A percentile compares a stretch with the other conserved stretches of the same genome.
Evolutionary conservation across 2,888 invertebrate genomes (phyloP).

Genomic region (Catocala sponsa): DNA sequence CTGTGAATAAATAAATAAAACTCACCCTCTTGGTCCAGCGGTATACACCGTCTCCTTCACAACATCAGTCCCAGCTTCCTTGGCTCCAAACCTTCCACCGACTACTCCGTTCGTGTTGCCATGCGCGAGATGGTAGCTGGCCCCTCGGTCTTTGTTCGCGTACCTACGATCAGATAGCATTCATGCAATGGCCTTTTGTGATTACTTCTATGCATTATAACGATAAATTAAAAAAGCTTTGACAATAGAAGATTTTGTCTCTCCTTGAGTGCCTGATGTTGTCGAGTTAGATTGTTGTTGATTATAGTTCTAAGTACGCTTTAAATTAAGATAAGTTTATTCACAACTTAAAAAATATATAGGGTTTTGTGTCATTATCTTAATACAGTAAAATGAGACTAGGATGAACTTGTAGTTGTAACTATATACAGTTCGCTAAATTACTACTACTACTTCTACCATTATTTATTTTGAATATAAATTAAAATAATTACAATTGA

Average conservation of each 20-base stretch:
- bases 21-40: slow-evolving; percentile 92
- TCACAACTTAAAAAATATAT: too few species aligned
- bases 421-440: too few species aligned
- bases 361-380: too few species aligned
- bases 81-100: slow-evolving; percentile 91
- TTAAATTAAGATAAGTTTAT: neutral
- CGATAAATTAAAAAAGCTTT: slow-evolving; percentile 26
- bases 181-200: slow-evolving; percentile 37
- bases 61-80: slow-evolving; percentile 91
- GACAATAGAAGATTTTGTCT: slow-evolving; percentile 37
- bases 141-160: slow-evolving; percentile 90
- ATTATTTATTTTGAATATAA: too few species aligned
- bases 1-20: slow-evolving; percentile 5
- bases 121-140: slow-evolving; percentile 91
- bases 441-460: too few species aligned
- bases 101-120: slow-evolving; percentile 90
- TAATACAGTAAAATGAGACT: too few species aligned
- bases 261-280: slow-evolving; percentile 27
- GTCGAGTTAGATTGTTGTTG: slow-evolving; percentile 9
- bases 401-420: too few species aligned
- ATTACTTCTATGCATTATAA: slow-evolving; percentile 28
- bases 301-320: neutral
- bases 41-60: slow-evolving; percentile 92
- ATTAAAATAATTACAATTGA: too few species aligned
- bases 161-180: slow-evolving; percentile 73